Base-by-base conservation (phyloP, 37 sponge, comb jelly and placozoan genomes). In the Cliona cf. orientalis region DNA sequence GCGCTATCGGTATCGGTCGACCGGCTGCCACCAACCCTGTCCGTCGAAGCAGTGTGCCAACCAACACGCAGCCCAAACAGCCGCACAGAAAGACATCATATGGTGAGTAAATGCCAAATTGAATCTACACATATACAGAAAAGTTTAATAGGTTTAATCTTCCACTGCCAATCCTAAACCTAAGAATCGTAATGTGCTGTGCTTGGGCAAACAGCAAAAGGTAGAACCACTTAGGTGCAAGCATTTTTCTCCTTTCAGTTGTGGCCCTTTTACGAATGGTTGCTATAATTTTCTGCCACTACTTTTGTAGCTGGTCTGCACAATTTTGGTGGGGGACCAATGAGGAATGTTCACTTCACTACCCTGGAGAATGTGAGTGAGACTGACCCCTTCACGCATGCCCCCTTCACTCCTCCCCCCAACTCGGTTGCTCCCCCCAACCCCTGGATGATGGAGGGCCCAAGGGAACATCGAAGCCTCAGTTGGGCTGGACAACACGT, bases 1-100 rank as follows among this genome's bases (percentile, higher is more conserved):
- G 86, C 1, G 78, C 79, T 38, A 79, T 79, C 53, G 79, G 79
- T 19, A 66, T n/a, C n/a, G n/a, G n/a, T n/a, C n/a, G n/a, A n/a
- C n/a, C n/a, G n/a, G n/a, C n/a, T n/a, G n/a, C n/a, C n/a, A n/a
- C n/a, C n/a, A 66, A 46, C 5, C 79, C 79, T 38, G 32, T 55
- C 2, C 59, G 76, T 5, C 9, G 79, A 29, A 77, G 32, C 32
- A 79, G 79, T 49, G 7, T 79, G 23, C 79, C 79, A 11, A 2
- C 68, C 7, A 5, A 53, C 12, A 55, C 60, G 1, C n/a, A n/a
- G n/a, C 22, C 34, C 11, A 43, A 25, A 33, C 36, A 12, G 34
- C 73, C 60, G 28, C 32, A n/a, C 1, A 31, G 41, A 42, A 44
- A 79, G 14, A 11, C 79, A 25, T 72, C 62, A 21, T 42, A 60